These are phyloP conservation scores for Corella eumyota DNA, from an alignment of 23 tunicate genomes.

Conservation along the genomic window DNA sequence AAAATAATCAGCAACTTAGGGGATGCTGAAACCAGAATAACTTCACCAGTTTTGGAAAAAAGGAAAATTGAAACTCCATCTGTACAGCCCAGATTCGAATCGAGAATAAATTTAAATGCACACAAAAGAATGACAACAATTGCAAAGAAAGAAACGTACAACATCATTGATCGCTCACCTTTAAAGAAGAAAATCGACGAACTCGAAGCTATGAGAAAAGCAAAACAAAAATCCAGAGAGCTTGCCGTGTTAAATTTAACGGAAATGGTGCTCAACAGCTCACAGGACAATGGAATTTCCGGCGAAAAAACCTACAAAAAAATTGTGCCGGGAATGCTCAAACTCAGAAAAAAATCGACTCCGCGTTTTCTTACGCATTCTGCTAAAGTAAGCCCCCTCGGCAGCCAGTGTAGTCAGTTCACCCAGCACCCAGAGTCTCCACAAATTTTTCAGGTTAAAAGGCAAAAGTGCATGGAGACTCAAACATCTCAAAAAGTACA, in stretches of 20 bases:
- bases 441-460: neutral
- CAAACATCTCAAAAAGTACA: too few relatives aligned
- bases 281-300: slow-evolving; percentile 13
- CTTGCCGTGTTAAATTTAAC: too few relatives aligned
- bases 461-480: neutral
- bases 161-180: slow-evolving; percentile 21
- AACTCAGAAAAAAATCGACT: slow-evolving; percentile 4
- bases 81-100: neutral
- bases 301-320: slow-evolving; percentile 64
- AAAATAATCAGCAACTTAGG: neutral
- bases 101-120: slow-evolving; percentile 7
- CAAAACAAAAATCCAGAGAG: slow-evolving; percentile 1
- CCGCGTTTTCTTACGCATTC: neutral
- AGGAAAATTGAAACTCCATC: neutral
- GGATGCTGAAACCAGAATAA: too few relatives aligned
- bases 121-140: slow-evolving; percentile 21
- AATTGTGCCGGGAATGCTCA: slow-evolving; percentile 31
- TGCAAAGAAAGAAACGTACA: slow-evolving; percentile 32
- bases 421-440: neutral
- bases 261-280: slow-evolving; percentile 8
- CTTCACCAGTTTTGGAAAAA: neutral
- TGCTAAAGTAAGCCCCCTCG: neutral
- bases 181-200: slow-evolving; percentile 26
- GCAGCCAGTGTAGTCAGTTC: neutral
- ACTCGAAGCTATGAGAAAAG: slow-evolving; percentile 11